Conservation (phyloP, 2,797 vertebrate species). For the Pelochelys cantorii region DNA sequence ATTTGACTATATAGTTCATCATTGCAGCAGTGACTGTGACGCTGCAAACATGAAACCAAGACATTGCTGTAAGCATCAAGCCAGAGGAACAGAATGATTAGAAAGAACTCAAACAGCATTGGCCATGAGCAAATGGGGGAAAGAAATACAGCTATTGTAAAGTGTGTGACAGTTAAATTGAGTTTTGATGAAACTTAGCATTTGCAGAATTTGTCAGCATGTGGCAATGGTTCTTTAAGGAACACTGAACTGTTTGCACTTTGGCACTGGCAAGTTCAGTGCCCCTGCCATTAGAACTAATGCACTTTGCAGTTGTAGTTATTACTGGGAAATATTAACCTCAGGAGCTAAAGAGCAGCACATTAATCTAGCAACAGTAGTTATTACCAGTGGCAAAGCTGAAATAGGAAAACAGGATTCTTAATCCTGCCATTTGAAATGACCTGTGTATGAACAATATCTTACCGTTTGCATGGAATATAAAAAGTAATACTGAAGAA, state of each 20-base stretch:
- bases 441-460: not conserved
- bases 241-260: not conserved
- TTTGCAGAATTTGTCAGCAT: not conserved
- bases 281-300: not conserved
- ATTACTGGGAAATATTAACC: not conserved
- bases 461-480: not conserved
- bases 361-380: not conserved
- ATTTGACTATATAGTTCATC: not conserved
- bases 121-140: not conserved
- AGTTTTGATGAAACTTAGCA: not conserved
- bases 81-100: not conserved
- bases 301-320: not conserved
- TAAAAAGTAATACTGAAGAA: not conserved
- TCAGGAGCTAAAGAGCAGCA: not conserved
- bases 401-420: not conserved
- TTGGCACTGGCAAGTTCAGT: not conserved
- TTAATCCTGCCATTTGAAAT: not conserved
- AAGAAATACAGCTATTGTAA: not conserved
- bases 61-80: not conserved
- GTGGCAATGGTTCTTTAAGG: not conserved
- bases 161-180: not conserved
- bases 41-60: not conserved
- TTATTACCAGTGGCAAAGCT: not conserved
- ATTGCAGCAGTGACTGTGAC: not conserved
- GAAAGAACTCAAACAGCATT: not conserved